Percentiles rank a stretch among this genome's conserved stretches.
Conservation (phyloP, 92 coral and sea anemone genomes). For the Desmophyllum pertusum region DNA sequence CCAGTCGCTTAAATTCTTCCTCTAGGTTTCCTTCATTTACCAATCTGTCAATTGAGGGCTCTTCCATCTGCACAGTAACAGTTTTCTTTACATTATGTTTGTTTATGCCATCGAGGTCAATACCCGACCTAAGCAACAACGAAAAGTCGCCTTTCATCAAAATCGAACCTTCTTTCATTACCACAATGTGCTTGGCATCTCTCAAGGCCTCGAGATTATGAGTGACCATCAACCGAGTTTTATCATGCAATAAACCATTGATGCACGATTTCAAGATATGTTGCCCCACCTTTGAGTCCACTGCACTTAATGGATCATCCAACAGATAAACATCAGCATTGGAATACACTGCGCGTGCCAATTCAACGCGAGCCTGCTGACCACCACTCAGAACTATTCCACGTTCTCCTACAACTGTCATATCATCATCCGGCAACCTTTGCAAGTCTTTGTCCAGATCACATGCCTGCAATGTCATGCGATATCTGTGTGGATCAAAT, state of each 20-base stretch:
- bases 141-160: neutral
- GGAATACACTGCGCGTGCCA: conserved; percentile 27
- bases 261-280: conserved; percentile 28
- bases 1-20: neutral
- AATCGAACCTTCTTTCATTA: conserved; percentile 23
- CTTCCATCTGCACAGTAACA: neutral
- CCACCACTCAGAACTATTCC: conserved; percentile 33
- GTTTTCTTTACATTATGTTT: neutral
- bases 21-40: neutral
- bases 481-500: conserved; percentile 48
- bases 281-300: conserved; percentile 29
- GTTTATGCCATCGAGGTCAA: neutral
- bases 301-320: conserved; percentile 41
- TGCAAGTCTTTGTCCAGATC: conserved; percentile 52
- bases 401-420: conserved; percentile 31
- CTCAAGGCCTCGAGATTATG: conserved; percentile 5
- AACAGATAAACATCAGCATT: conserved; percentile 33
- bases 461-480: conserved; percentile 50
- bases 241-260: neutral
- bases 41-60: neutral
- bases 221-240: conserved; percentile 37
- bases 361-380: conserved; percentile 22
- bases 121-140: neutral
- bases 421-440: conserved; percentile 56
- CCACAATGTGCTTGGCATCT: conserved; percentile 10